Percentiles rank a stretch among this genome's conserved stretches.
phyloP scores from a whole-genome alignment of 2,888 invertebrate genomes.

The Mayetiola destructor region DNA sequence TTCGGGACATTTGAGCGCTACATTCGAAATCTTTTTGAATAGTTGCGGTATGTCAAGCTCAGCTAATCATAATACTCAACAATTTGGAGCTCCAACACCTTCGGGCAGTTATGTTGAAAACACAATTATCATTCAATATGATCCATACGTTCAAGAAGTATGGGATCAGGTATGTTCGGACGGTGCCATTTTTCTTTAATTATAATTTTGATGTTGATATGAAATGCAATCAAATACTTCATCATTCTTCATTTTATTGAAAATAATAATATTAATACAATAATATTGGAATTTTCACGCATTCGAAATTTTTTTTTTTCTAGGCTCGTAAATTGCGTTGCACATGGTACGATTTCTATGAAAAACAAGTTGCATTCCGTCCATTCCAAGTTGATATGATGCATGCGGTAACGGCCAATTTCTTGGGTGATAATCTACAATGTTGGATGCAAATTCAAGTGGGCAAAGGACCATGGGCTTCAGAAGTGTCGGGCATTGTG shows the following conservation, averaged over 20 bases:
- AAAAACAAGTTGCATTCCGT: conserved; percentile 85
- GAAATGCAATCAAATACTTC: background rate
- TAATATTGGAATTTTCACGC: background rate
- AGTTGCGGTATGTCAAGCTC: conserved; percentile 89
- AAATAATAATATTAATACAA: background rate
- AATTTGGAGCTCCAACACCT: conserved; percentile 75
- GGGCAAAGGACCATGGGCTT: conserved; percentile 94
- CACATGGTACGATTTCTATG: conserved; percentile 94
- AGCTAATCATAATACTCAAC: conserved; percentile 73
- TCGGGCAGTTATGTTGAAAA: conserved; percentile 90
- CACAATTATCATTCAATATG: conserved; percentile 88
- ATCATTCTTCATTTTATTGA: too few species aligned
- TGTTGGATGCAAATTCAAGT: conserved; percentile 98
- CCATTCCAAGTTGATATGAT: conserved; percentile 94
- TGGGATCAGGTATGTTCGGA: conserved; percentile 73
- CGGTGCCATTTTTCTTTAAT: background rate
- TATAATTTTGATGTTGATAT: background rate
- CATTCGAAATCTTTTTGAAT: conserved; percentile 85
- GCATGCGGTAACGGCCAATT: conserved; percentile 88
- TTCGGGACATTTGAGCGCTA: conserved; percentile 78
- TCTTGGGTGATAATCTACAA: conserved; percentile 86
- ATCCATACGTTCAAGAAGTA: conserved; percentile 86
- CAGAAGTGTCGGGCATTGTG: conserved; percentile 87
- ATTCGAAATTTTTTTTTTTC: background rate
- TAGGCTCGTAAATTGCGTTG: conserved; percentile 68